phyloP scores from a whole-genome alignment of 2,797 vertebrate species.

The Cryptoblepharus egeriae region DNA sequence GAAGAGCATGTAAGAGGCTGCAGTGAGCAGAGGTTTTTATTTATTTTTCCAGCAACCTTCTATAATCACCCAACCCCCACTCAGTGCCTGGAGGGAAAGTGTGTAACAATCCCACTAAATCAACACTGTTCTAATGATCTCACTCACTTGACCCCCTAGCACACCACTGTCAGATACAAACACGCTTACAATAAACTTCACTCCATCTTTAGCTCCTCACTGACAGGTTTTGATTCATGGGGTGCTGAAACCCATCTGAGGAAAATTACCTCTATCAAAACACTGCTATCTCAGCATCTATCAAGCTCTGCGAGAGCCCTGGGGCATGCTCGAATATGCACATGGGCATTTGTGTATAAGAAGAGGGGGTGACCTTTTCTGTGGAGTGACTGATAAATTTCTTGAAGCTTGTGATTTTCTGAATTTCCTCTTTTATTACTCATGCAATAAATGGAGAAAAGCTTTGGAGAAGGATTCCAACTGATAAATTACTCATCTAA shows the following conservation, averaged over 20 bases:
- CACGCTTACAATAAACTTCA: slow-evolving; percentile 86
- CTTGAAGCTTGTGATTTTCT: slow-evolving; percentile 42
- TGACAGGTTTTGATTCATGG: slow-evolving; percentile 94
- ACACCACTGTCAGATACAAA: slow-evolving; percentile 83
- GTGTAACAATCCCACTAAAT: slow-evolving; percentile 84
- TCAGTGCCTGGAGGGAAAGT: slow-evolving; percentile 66
- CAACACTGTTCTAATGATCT: slow-evolving; percentile 90
- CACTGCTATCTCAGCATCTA: slow-evolving; percentile 85
- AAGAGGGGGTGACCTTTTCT: slow-evolving; percentile 54
- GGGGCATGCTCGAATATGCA: slow-evolving; percentile 65
- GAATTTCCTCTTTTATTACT: slow-evolving; percentile 18
- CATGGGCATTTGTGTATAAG: slow-evolving; percentile 65
- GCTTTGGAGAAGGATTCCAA: neutral
- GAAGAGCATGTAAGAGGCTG: neutral
- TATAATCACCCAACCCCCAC: slow-evolving; percentile 35
- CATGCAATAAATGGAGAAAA: neutral
- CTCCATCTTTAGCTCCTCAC: slow-evolving; percentile 85
- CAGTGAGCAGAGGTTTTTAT: slow-evolving; percentile 60
- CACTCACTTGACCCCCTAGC: slow-evolving; percentile 91
- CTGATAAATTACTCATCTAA: neutral
- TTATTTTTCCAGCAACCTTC: slow-evolving; percentile 56
- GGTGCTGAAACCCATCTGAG: slow-evolving; percentile 86
- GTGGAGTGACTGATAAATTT: slow-evolving; percentile 57
- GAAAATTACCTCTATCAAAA: slow-evolving; percentile 90
- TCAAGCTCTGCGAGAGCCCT: slow-evolving; percentile 76